Evolutionary conservation across 2,797 vertebrate species (phyloP).

Genomic region (Orestias chungarensis): DNA sequence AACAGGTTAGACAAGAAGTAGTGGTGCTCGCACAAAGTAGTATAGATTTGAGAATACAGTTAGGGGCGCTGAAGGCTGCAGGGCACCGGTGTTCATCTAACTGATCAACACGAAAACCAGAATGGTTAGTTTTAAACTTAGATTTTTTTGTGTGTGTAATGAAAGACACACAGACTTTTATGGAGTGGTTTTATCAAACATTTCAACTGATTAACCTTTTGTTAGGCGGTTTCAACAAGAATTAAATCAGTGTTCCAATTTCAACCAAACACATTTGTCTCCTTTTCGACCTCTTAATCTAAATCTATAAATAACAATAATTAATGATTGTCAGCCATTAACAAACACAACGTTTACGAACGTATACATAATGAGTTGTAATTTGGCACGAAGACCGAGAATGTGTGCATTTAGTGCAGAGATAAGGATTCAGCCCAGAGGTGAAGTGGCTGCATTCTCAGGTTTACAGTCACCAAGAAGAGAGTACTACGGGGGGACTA

Average conservation of each 20-base stretch:
- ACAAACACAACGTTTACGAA: neutral
- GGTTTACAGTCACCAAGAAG: conserved; percentile 19
- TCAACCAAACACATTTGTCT: neutral
- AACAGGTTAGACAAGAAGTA: conserved; percentile 70
- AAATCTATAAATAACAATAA: neutral
- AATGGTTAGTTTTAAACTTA: neutral
- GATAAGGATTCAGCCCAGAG: conserved; percentile 36
- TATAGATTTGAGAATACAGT: no score
- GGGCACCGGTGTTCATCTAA: conserved; percentile 9
- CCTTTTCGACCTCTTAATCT: neutral
- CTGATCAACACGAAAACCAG: neutral
- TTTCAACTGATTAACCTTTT: neutral
- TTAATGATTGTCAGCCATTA: neutral
- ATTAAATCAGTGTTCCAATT: neutral
- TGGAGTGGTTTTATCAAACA: neutral
- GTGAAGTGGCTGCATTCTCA: conserved; percentile 61
- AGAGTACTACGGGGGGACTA: conserved; percentile 26
- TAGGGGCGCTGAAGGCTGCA: conserved; percentile 33
- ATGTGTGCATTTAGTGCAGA: conserved; percentile 21
- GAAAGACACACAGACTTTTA: neutral
- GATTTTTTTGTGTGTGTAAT: neutral
- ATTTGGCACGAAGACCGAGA: neutral
- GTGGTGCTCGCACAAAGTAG: conserved; percentile 15
- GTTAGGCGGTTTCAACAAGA: neutral
- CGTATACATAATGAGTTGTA: conserved; percentile 11